Evolutionary conservation across 2,113 vertebrate genomes (phyloP).

Genomic region (Apteryx owenii): DNA sequence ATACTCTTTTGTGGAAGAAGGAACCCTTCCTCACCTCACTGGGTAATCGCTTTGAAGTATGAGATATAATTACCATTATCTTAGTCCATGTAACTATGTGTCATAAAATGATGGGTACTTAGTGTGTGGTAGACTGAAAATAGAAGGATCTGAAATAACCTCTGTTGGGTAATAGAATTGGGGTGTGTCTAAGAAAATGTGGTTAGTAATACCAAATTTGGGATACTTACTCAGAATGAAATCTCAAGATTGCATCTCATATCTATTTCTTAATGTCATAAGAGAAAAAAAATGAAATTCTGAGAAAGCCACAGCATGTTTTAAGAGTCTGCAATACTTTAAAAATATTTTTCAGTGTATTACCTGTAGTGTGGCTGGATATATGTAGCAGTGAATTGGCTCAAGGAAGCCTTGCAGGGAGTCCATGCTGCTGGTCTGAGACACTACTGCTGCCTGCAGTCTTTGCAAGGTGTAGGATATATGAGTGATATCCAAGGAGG

Average conservation of each 20-base stretch:
- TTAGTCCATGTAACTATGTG: slow-evolving; percentile 57
- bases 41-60: slow-evolving; percentile 70
- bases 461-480: background rate
- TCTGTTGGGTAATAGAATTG: background rate
- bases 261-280: background rate
- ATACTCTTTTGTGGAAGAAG: slow-evolving; percentile 54
- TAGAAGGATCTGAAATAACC: slow-evolving; percentile 59
- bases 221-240: background rate
- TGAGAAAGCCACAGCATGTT: background rate
- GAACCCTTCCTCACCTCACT: slow-evolving; percentile 43
- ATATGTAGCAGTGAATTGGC: background rate
- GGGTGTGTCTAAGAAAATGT: background rate
- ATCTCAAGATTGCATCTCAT: background rate
- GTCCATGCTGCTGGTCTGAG: background rate
- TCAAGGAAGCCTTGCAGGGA: background rate
- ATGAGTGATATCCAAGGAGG: accelerated
- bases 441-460: background rate
- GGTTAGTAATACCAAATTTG: background rate
- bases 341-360: background rate
- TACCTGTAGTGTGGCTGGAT: background rate
- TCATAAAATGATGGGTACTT: slow-evolving; percentile 68
- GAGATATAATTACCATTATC: slow-evolving; percentile 69
- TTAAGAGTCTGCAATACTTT: background rate
- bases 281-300: background rate
- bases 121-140: slow-evolving; percentile 64